These are phyloP conservation scores for Ditylenchus weischeri DNA, from an alignment of 2,888 invertebrate genomes.

Conservation along the genomic window DNA sequence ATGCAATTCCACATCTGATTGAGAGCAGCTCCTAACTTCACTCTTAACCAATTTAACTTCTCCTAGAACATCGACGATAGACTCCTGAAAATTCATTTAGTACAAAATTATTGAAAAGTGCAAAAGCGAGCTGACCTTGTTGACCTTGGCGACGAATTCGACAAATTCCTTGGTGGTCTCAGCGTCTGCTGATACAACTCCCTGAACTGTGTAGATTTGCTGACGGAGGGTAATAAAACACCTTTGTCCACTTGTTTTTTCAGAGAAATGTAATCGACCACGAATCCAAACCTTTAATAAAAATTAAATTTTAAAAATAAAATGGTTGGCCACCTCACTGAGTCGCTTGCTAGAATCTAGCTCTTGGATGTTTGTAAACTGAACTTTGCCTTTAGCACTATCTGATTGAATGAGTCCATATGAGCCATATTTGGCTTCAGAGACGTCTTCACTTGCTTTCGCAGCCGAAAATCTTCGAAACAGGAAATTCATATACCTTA, in stretches of 20 bases:
- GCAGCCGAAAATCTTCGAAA: conserved; percentile 21
- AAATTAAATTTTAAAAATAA: background rate
- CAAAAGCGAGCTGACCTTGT: conserved; percentile 57
- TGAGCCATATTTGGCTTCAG: conserved; percentile 77
- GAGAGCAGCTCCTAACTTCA: conserved; percentile 84
- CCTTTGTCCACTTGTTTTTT: conserved; percentile 91
- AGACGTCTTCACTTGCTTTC: conserved; percentile 67
- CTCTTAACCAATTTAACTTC: conserved; percentile 66
- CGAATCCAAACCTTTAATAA: conserved; percentile 68
- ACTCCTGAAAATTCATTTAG: conserved; percentile 71
- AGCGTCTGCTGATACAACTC: conserved; percentile 72
- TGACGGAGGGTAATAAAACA: conserved; percentile 92
- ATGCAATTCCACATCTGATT: conserved; percentile 78
- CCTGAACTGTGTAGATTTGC: conserved; percentile 83
- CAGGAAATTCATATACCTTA: too few species aligned
- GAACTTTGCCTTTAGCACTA: too few species aligned
- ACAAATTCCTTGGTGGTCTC: conserved; percentile 88
- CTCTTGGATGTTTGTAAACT: too few species aligned
- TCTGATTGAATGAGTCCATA: conserved; percentile 68
- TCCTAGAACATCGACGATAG: conserved; percentile 86
- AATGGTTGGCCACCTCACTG: too few species aligned
- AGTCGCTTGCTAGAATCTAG: too few species aligned
- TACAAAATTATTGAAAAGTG: background rate
- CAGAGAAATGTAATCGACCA: conserved; percentile 84
- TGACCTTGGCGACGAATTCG: conserved; percentile 87